Base-by-base conservation (phyloP, 2,797 vertebrate genomes). In the Poeciliopsis gracilis region DNA sequence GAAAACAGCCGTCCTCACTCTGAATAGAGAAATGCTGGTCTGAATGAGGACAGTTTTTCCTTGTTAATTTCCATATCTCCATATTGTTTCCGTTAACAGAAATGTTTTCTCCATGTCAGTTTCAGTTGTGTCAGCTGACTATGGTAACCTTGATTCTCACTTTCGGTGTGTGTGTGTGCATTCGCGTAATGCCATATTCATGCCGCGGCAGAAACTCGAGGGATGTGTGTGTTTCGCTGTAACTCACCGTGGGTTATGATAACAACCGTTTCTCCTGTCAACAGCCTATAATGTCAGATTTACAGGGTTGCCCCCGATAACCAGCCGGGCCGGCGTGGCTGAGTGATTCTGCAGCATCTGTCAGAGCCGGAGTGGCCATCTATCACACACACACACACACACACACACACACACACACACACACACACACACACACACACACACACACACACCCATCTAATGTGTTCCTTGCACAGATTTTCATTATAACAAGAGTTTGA, bases 261-360 rank as follows among this genome's bases (percentile, higher is more conserved):
- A 95, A 95, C 93, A 95, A 92, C 92, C 87, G 84, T 93, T 94
- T 93, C 92, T 94, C 89, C 91, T 94, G 93, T 95, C 94, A 95
- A 85, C 94, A 94, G 91, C 91, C 92, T 92, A 90, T 94, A 94
- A 92, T 92, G 91, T 92, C 93, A 94, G 93, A 95, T 95, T 95
- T 95, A 95, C 92, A 91, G 90, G 90, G 92, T 93, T 92, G 90
- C 92, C 92, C 93, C 90, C 90, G 82, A 93, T 91, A 93, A 94
- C 92, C 91, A 94, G 90, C 81, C 88, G 76, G 80, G 83, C 87
- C 84, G 82, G 89, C 79, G 88, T 86, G 91, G 88, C 92, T 94
- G 93, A 94, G 90, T 91, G 92, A 92, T 92, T 92, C 92, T 86
- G 82, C 91, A 93, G 92, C 90, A 89, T 93, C 91, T 92, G 92